Conservation (phyloP, 2,888 invertebrate species). For the Apantesis nais region DNA sequence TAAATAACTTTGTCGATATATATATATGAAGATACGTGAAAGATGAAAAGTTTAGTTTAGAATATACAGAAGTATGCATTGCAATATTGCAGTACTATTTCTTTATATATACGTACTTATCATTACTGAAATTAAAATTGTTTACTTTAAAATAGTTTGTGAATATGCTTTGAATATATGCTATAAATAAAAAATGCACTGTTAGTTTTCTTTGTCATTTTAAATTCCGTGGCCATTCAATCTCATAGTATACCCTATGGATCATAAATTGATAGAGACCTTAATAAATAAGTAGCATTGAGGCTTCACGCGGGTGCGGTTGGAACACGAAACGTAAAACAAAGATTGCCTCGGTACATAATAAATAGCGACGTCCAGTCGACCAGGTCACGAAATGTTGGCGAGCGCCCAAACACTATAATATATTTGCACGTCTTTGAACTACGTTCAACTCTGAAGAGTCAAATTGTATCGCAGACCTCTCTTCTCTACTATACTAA, state of each 20-base stretch:
- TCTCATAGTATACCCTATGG: slow-evolving; percentile 27
- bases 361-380: slow-evolving; percentile 46
- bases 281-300: slow-evolving; percentile 48
- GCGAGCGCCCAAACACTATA: slow-evolving; percentile 48
- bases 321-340: slow-evolving; percentile 46
- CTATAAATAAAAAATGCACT: not conserved
- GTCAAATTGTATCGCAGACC: not conserved
- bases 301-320: slow-evolving; percentile 34
- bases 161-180: not conserved
- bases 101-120: not conserved
- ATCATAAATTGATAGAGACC: slow-evolving; percentile 43
- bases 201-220: slow-evolving; percentile 2
- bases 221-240: not conserved
- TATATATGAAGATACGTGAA: no score
- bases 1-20: no score
- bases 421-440: slow-evolving; percentile 43
- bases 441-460: slow-evolving; percentile 19
- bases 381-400: slow-evolving; percentile 39
- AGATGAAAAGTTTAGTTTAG: no score
- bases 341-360: slow-evolving; percentile 48
- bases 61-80: no score
- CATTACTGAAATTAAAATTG: not conserved
- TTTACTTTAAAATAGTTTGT: not conserved
- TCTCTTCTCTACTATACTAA: no score
- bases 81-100: not conserved